Base-by-base conservation (phyloP, 1,140 invertebrate species). In the Aphelinus atriplicis region DNA sequence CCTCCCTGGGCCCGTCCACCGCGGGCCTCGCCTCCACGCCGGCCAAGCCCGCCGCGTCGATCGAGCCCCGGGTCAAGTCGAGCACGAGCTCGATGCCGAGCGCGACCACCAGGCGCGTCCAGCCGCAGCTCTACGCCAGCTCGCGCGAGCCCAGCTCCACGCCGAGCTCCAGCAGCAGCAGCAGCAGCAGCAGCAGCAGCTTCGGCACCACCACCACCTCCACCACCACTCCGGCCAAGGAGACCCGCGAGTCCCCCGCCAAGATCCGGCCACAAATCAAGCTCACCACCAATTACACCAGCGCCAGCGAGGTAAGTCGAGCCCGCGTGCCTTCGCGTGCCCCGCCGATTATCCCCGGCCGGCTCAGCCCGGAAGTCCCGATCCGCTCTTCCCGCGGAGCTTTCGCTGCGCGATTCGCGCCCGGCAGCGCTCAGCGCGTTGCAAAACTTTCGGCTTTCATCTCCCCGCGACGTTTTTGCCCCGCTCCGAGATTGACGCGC, bases 231-330 rank as follows among this genome's bases (percentile, higher is more conserved):
- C 83, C 81, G 51, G 80, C 87, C n/a, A 89, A 90, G 78, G 90
- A 90, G 79, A 89, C 89, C 3, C 85, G 89, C 50, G 89, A 90
- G 73, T 87, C 86, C 7, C 81, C 85, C 2, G 82, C 80, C 3
- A 88, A 87, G 79, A 87, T 87, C 81, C 88, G 90, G 79, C 89
- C 89, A 56, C 89, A 90, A 80, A 88, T 90, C 74, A 90, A 90
- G 81, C 83, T 90, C 43, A 88, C 88, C 4, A 88, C 88, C 53
- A 88, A 88, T 80, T 88, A 87, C 78, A 86, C 84, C 61, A 90
- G 86, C 76, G 87, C 89, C 61, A 88, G 87, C 75, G 89, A 90
- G 88, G 90, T 90, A 80, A 90, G 89, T 84, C 6, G 55, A n/a
- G 5, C 26, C 26, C 26, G 26, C 26, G 26, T 26, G 26, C 26